Conservation (phyloP, 2,113 vertebrate species). For the Antechinus stuartii region DNA sequence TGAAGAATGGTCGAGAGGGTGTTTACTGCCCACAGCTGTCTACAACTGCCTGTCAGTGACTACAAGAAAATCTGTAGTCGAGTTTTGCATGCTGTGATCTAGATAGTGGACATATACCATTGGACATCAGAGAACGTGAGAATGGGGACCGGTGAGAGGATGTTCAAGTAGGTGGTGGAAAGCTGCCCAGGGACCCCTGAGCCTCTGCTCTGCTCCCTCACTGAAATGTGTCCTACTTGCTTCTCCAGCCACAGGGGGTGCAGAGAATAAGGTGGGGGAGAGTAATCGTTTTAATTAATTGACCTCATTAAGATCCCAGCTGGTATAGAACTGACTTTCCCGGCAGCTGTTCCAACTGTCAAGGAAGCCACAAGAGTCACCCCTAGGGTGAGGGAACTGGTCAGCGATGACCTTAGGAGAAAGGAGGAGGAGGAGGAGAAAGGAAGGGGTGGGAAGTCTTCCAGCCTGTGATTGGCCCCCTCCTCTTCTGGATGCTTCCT, state of each 20-base stretch:
- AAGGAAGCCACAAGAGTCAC: constrained; percentile 33
- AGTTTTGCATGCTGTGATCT: background rate
- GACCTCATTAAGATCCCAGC: constrained; percentile 45
- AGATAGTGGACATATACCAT: background rate
- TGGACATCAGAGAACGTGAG: background rate
- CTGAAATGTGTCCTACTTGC: background rate
- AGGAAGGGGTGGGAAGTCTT: background rate
- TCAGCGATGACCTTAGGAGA: background rate
- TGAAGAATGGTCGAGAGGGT: background rate
- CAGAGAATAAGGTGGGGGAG: background rate
- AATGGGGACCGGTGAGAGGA: background rate
- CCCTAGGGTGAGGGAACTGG: background rate
- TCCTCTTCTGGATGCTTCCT: background rate
- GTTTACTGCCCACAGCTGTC: background rate
- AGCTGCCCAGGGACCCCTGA: background rate
- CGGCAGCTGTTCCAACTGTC: background rate
- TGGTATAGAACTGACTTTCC: constrained; percentile 32
- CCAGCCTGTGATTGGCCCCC: background rate
- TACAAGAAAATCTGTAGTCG: background rate
- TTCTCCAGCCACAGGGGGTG: background rate
- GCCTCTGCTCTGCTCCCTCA: background rate
- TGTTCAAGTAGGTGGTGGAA: background rate
- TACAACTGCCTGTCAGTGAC: background rate
- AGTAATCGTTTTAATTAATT: constrained; percentile 54
- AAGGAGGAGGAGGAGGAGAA: background rate